These are phyloP conservation scores for Theristus sp. DNA, from an alignment of 2,888 invertebrate genomes.

Conservation along the genomic window DNA sequence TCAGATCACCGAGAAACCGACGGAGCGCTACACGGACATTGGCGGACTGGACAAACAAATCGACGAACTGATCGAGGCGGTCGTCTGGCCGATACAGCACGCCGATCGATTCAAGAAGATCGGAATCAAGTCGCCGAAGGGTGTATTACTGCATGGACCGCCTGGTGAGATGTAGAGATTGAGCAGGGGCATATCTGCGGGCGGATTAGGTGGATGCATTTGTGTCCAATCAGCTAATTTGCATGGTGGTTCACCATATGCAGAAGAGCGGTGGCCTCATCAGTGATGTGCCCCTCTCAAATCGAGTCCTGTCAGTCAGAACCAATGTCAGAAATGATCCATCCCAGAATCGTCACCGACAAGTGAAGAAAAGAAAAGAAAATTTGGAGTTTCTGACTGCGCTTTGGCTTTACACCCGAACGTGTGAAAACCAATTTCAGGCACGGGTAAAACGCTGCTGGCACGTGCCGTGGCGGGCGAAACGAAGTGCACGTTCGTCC, in stretches of 20 bases:
- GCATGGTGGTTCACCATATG: too few relatives aligned
- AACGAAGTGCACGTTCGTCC: conserved; percentile 94
- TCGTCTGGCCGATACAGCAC: conserved; percentile 96
- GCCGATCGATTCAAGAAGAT: conserved; percentile 86
- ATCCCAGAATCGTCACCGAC: too few relatives aligned
- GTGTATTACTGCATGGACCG: conserved; percentile 31
- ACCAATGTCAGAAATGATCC: too few relatives aligned
- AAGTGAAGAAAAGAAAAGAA: too few relatives aligned
- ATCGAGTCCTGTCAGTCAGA: too few relatives aligned
- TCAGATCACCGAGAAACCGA: conserved; percentile 93
- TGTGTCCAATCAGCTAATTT: background rate
- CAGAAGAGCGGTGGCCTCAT: too few relatives aligned
- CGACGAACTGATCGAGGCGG: conserved; percentile 82
- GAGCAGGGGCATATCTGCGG: background rate
- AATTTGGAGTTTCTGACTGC: too few relatives aligned
- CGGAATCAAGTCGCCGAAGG: conserved; percentile 93
- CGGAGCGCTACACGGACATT: conserved; percentile 97
- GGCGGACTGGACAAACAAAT: conserved; percentile 98
- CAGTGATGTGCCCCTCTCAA: too few relatives aligned
- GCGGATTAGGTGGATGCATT: background rate
- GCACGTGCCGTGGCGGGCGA: conserved; percentile 97
- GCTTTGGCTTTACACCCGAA: too few relatives aligned
- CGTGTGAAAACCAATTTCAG: conserved; percentile 18
- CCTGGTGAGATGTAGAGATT: conserved; percentile 14
- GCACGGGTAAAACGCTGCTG: conserved; percentile 73